Evolutionary conservation across 2,888 invertebrate genomes (phyloP), one percentile per base, ranked within the genome.

Genomic region (Pseudoips prasinana): DNA sequence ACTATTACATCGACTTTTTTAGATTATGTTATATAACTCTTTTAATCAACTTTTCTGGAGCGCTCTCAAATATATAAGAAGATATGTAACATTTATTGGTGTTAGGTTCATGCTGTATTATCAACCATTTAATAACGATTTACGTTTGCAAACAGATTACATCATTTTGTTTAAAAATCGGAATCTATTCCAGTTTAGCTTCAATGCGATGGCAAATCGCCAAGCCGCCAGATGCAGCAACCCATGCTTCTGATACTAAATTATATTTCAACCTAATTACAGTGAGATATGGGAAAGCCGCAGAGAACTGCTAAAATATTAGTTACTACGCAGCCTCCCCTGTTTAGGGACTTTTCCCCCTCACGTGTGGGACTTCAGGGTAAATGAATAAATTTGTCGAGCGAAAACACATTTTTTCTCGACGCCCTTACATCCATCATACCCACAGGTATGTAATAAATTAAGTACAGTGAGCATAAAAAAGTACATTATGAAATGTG

Each of bases 211-310:
- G 68, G 68, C 67, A 28, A 8, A 3, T 9, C 33, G 63, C 67
- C 67, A 67, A 45, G 22, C 37, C 8, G 35, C 45, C 62, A 64
- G 60, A 58, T 56, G 51, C 30, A 33, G 51, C 30, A 33, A 33
- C 55, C 46, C 48, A 46, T 39, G 48, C 30, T 48, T 22, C 32
- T 39, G 38, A 45, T 58, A 47, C 50, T 46, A 42, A 58, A 56
- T 58, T 58, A 59, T 60, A 58, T 51, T 51, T 42, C 50, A 56
- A 58, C 59, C 58, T 60, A 58, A 62, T 66, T 59, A 61, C 30
- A 7, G 9, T 31, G 29, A 30, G 9, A 25, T 8, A 34, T 38
- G 32, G 36, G 25, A 33, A 23, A 39, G 17, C 36, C 19, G 8
- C 7, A 9, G 14, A 6, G 3, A 14, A 14, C 26, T 27, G 22